These are phyloP conservation scores for Salvelinus namaycush DNA, from an alignment of 2,113 vertebrate species.

Conservation along the genomic window DNA sequence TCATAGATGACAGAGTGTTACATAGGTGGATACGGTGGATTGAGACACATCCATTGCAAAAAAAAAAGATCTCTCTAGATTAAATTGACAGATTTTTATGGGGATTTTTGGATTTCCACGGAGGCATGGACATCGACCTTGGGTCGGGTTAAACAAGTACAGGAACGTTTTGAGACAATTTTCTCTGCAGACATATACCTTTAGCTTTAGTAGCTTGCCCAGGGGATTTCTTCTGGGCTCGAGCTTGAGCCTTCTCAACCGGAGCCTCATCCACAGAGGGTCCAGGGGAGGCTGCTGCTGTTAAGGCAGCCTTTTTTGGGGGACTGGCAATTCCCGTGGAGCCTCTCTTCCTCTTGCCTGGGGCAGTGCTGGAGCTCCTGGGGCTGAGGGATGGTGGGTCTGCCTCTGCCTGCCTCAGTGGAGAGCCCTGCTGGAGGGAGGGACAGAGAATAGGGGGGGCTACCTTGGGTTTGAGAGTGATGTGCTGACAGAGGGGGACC, in stretches of 20 bases:
- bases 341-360: constrained; percentile 4
- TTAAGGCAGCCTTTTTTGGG: not conserved
- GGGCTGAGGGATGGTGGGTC: constrained; percentile 5
- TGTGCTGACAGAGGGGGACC: constrained; percentile 27
- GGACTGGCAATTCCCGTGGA: not conserved
- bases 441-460: constrained; percentile 1
- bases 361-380: constrained; percentile 4
- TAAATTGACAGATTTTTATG: too few relatives aligned
- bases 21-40: too few relatives aligned
- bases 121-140: too few relatives aligned
- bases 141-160: not conserved
- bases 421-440: constrained; percentile 13
- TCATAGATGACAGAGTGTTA: too few relatives aligned
- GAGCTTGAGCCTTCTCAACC: not conserved
- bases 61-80: too few relatives aligned
- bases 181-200: constrained; percentile 52
- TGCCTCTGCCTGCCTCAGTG: not conserved
- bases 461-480: constrained; percentile 38
- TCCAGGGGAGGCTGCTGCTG: not conserved
- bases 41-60: too few relatives aligned
- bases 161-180: too few relatives aligned
- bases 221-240: constrained; percentile 30
- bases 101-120: too few relatives aligned
- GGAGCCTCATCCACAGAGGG: constrained; percentile 5
- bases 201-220: constrained; percentile 52